phyloP scores from a whole-genome alignment of 2,113 vertebrate genomes.

The Siniperca knerii region DNA sequence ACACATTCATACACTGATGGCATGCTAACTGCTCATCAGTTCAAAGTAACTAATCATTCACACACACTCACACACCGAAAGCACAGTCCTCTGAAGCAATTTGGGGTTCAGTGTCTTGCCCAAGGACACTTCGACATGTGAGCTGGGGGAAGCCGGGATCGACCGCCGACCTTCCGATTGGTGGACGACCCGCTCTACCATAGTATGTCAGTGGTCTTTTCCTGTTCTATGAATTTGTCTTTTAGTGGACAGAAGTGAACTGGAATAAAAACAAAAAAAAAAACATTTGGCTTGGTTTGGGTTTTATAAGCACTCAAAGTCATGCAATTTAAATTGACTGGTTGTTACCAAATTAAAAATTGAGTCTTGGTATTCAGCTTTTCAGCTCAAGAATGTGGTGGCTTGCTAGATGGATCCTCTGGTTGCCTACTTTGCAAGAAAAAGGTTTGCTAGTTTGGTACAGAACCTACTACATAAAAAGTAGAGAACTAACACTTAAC shows the following conservation, averaged over 20 bases:
- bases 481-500: too few relatives aligned
- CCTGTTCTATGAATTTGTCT: conserved; percentile 4
- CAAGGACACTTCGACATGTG: too few relatives aligned
- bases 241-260: conserved; percentile 39
- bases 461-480: neutral
- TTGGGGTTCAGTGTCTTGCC: too few relatives aligned
- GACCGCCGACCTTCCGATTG: too few relatives aligned
- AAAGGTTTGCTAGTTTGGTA: neutral
- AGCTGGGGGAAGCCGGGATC: too few relatives aligned
- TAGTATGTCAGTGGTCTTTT: neutral
- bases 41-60: too few relatives aligned
- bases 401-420: conserved; percentile 14
- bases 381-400: conserved; percentile 29
- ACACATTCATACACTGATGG: too few relatives aligned
- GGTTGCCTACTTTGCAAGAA: neutral
- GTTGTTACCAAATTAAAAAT: conserved; percentile 30
- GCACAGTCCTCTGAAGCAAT: too few relatives aligned
- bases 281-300: conserved; percentile 32
- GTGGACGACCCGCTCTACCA: too few relatives aligned
- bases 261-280: conserved; percentile 14
- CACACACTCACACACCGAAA: too few relatives aligned
- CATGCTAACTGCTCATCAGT: too few relatives aligned
- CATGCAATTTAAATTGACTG: conserved; percentile 38
- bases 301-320: conserved; percentile 47
- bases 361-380: conserved; percentile 13